Conservation (phyloP, 2,888 invertebrate species). For the Perdita meconis region DNA sequence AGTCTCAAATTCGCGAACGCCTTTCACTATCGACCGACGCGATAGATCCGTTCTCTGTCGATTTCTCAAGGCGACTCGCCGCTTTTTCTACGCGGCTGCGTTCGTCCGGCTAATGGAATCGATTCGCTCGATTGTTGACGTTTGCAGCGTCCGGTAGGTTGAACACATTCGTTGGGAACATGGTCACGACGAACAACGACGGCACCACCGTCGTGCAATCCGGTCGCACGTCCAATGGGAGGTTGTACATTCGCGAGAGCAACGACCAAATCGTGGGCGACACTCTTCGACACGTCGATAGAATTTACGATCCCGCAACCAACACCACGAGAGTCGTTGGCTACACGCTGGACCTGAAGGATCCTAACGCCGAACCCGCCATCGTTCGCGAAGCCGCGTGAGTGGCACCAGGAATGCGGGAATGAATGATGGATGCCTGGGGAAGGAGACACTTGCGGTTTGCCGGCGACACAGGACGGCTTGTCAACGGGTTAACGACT, state of each 20-base stretch:
- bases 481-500: not conserved
- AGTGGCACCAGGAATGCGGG: not conserved
- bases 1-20: not conserved
- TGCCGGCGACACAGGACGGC: not conserved
- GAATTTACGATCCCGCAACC: conserved; percentile 58
- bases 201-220: conserved; percentile 54
- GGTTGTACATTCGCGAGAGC: conserved; percentile 62
- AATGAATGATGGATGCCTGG: not conserved
- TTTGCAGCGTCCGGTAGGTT: conserved; percentile 11
- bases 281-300: conserved; percentile 66
- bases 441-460: not conserved
- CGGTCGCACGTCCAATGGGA: conserved; percentile 67
- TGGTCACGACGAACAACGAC: not conserved
- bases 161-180: not conserved
- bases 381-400: conserved; percentile 4
- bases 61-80: conserved; percentile 35
- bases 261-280: conserved; percentile 60
- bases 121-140: not conserved
- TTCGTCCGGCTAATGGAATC: not conserved
- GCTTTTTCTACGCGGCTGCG: not conserved
- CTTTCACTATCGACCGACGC: conserved; percentile 44
- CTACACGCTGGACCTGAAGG: conserved; percentile 67
- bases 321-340: conserved; percentile 41
- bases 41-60: conserved; percentile 25
- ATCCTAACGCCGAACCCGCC: conserved; percentile 69